phyloP scores from a whole-genome alignment of 2,113 vertebrate genomes.

The Stomatorhinus ivindoensis region DNA sequence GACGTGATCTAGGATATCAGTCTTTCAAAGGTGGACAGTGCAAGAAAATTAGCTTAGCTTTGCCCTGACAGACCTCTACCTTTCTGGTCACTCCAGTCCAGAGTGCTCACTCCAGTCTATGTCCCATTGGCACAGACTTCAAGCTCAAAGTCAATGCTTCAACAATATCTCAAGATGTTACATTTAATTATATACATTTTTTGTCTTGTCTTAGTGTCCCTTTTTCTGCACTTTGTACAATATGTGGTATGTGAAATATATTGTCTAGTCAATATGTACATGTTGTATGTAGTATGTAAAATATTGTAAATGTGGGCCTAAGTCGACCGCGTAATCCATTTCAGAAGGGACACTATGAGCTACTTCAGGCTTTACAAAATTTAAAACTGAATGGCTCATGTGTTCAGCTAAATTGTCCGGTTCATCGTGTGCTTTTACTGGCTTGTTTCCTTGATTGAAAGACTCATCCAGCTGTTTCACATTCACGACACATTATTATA shows the following conservation, averaged over 20 bases:
- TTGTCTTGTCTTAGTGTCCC: not conserved
- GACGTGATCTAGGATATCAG: conserved; percentile 59
- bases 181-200: not conserved
- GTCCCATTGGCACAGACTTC: conserved; percentile 22
- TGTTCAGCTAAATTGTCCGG: too few relatives aligned
- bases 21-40: conserved; percentile 53
- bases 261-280: not conserved
- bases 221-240: not conserved
- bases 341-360: too few relatives aligned
- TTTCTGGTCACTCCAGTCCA: conserved; percentile 26
- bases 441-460: too few relatives aligned
- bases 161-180: conserved; percentile 13
- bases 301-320: not conserved
- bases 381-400: too few relatives aligned
- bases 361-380: too few relatives aligned
- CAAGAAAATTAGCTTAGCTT: conserved; percentile 42
- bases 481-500: too few relatives aligned
- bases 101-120: not conserved
- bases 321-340: not conserved
- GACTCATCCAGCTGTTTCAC: too few relatives aligned
- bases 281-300: not conserved
- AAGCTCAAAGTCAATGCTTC: conserved; percentile 30
- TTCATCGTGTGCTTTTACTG: too few relatives aligned
- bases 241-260: not conserved
- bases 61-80: conserved; percentile 41